Evolutionary conservation across 2,113 vertebrate species (phyloP).

Genomic region (Oenanthe melanoleuca): DNA sequence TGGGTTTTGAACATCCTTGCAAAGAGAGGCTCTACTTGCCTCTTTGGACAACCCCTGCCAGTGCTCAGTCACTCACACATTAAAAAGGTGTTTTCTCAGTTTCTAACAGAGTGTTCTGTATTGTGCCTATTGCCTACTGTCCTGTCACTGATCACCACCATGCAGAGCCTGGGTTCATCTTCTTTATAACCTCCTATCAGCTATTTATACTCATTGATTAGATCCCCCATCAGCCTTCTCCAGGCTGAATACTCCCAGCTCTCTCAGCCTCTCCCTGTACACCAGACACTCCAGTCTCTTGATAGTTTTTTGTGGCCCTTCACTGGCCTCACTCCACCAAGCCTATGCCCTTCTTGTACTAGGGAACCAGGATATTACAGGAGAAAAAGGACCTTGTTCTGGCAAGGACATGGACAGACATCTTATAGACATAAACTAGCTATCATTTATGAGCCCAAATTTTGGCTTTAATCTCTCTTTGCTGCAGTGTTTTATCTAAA

Average conservation of each 20-base stretch:
- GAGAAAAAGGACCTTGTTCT: background rate
- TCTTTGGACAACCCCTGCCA: background rate
- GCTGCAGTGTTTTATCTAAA: background rate
- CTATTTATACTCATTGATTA: background rate
- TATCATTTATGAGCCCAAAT: background rate
- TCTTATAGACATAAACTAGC: background rate
- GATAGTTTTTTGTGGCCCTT: background rate
- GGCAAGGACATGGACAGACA: background rate
- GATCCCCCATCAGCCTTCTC: background rate
- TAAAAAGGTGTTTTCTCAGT: background rate
- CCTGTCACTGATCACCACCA: background rate
- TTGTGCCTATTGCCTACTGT: background rate
- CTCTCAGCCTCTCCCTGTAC: background rate
- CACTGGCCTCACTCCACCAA: background rate
- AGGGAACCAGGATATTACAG: background rate
- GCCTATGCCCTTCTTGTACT: background rate
- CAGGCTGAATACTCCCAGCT: too few relatives aligned
- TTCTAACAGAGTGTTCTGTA: background rate
- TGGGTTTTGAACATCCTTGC: background rate
- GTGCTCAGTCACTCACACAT: background rate
- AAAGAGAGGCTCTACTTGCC: background rate
- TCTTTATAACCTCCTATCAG: background rate
- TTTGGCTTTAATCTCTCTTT: background rate
- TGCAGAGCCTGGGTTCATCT: background rate
- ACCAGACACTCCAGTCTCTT: background rate